Evolutionary conservation across 2,888 invertebrate species (phyloP).

Genomic region (Drosophila nigricruria): DNA sequence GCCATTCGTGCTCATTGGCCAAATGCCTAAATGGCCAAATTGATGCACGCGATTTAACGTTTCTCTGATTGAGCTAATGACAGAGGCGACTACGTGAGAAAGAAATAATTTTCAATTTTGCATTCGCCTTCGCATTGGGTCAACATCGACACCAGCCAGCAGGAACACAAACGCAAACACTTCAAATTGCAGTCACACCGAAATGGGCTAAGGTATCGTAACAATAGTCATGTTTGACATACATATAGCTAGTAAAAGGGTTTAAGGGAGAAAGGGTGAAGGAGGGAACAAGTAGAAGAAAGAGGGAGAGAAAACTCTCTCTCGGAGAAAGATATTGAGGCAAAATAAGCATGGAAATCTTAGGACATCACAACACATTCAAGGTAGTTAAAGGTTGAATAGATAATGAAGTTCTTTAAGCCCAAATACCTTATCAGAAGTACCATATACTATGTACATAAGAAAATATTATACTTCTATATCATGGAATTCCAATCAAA

Average conservation of each 20-base stretch:
- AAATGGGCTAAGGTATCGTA: not conserved
- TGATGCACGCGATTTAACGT: slow-evolving; percentile 80
- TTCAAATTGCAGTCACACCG: slow-evolving; percentile 14
- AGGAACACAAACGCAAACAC: slow-evolving; percentile 23
- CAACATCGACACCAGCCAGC: slow-evolving; percentile 44
- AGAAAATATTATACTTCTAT: too few relatives aligned
- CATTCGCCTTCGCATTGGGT: slow-evolving; percentile 71
- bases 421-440: too few relatives aligned
- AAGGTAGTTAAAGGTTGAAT: too few relatives aligned
- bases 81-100: slow-evolving; percentile 83
- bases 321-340: too few relatives aligned
- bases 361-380: too few relatives aligned
- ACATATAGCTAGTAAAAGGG: not conserved
- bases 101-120: slow-evolving; percentile 84
- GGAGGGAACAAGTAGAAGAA: not conserved
- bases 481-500: too few relatives aligned
- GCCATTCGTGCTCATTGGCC: slow-evolving; percentile 46
- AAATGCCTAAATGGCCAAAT: slow-evolving; percentile 70
- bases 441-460: too few relatives aligned
- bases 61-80: slow-evolving; percentile 80
- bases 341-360: too few relatives aligned
- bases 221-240: not conserved
- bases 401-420: too few relatives aligned
- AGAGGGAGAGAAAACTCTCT: not conserved
- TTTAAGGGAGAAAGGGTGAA: not conserved